Evolutionary conservation across 1,140 invertebrate species (phyloP), one percentile per base, ranked within the genome.

Genomic region (Zaprionus taronus): DNA sequence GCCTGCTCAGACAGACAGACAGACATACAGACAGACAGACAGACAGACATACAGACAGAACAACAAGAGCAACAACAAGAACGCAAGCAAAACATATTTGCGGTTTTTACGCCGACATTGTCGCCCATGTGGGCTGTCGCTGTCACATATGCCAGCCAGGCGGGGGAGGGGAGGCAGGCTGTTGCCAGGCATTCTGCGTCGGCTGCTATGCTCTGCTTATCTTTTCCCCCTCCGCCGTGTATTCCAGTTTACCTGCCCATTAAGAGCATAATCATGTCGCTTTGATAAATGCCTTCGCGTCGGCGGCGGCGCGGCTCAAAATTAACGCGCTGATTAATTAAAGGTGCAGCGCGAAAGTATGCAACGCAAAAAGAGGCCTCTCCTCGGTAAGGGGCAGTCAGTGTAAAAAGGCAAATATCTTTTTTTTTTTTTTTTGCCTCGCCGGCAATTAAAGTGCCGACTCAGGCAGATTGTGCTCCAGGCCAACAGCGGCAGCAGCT

Each of bases 191-290:
- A 17, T 44, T 44, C 2, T 9, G 41, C 51, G 28, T 56, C 65
- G 67, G 66, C 79, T 77, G 72, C 67, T 41, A 11, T 34, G 53
- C 68, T 61, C 17, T 41, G 63, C 34, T 55, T 60, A 34, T 67
- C 34, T 71, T 22, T 38, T 5, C 1, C 22, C 36, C 28, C 51
- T 31, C 47, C 55, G 15, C 38, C 53, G 47, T 51, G 51, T 64
- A 44, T 41, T 69, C 57, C 20, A 31, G 28, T 49, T 66, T 53
- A 79, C 68, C 80, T 85, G 86, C 22, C 83, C 83, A 90, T 90
- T 91, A 90, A 82, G 72, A 91, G 86, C 85, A 85, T 89, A 85
- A 90, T 85, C 85, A 69, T 90, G 86, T 91, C 66, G 86, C 77
- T 74, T 77, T 91, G 79, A 89, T 82, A 89, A 89, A 90, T 89